Percentiles rank a stretch among this genome's conserved stretches.
phyloP scores from a whole-genome alignment of 2,888 invertebrate species.

The Hydriomena furcata region DNA sequence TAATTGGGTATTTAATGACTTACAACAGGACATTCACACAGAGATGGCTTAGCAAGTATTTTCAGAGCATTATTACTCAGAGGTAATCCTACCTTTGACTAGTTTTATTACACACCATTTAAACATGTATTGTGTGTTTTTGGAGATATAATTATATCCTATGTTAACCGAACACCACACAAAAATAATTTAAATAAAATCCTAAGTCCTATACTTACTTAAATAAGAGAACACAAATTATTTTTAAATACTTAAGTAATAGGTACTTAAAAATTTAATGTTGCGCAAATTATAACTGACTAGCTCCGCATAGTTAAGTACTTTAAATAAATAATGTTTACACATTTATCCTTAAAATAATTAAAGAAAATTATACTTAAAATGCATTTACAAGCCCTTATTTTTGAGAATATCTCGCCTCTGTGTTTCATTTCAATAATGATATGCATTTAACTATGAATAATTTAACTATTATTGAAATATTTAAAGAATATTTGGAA shows the following conservation, averaged over 20 bases:
- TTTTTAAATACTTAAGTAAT: conserved; percentile 71
- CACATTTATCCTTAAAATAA: conserved; percentile 79
- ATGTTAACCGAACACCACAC: conserved; percentile 80
- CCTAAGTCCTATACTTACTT: conserved; percentile 68
- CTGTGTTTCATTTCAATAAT: conserved; percentile 58
- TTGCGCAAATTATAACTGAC: conserved; percentile 84
- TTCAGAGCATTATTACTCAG: conserved; percentile 48
- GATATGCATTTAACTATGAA: conserved; percentile 80
- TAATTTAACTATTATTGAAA: conserved; percentile 74
- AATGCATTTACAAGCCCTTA: conserved; percentile 75
- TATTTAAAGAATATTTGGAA: conserved; percentile 68
- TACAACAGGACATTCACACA: conserved; percentile 44
- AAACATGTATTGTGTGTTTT: conserved; percentile 59
- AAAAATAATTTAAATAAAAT: conserved; percentile 78
- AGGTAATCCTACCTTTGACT: conserved; percentile 76
- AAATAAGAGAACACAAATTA: conserved; percentile 80
- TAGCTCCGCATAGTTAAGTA: conserved; percentile 84
- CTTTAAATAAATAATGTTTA: conserved; percentile 81
- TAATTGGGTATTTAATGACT: conserved; percentile 2
- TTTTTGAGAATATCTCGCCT: conserved; percentile 61
- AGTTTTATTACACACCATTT: conserved; percentile 74
- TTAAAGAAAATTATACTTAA: conserved; percentile 65
- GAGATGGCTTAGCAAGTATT: conserved; percentile 50
- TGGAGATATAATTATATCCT: conserved; percentile 59
- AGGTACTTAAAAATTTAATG: conserved; percentile 76